Evolutionary conservation across 1,140 invertebrate genomes (phyloP).

Genomic region (Goniozus legneri): DNA sequence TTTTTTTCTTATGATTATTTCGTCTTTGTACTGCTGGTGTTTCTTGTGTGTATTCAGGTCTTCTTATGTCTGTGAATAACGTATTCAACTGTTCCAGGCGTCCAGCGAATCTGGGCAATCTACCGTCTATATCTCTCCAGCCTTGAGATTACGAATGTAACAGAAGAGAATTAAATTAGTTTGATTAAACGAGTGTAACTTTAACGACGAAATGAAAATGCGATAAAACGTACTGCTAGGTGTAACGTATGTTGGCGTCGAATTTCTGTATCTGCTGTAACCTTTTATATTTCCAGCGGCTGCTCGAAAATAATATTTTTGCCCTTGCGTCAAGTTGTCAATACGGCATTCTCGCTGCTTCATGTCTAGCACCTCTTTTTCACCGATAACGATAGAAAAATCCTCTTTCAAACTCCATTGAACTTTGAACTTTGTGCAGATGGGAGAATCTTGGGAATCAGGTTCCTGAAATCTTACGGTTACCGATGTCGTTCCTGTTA

Average conservation of each 20-base stretch:
- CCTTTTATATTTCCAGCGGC: slow-evolving; percentile 87
- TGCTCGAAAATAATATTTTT: slow-evolving; percentile 83
- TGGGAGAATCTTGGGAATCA: slow-evolving; percentile 63
- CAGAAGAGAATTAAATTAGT: too few species aligned
- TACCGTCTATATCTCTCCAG: slow-evolving; percentile 76
- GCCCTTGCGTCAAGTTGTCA: slow-evolving; percentile 69
- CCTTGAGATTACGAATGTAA: slow-evolving; percentile 49
- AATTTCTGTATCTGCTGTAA: slow-evolving; percentile 72
- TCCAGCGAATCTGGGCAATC: slow-evolving; percentile 65
- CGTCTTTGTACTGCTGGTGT: slow-evolving; percentile 59
- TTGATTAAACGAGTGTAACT: too few species aligned
- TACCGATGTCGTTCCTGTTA: slow-evolving; percentile 76
- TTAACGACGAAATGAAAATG: not conserved
- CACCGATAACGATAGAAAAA: slow-evolving; percentile 74
- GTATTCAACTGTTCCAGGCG: slow-evolving; percentile 70
- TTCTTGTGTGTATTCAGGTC: slow-evolving; percentile 61
- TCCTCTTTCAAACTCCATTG: slow-evolving; percentile 84
- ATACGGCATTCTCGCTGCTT: slow-evolving; percentile 58
- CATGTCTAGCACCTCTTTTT: slow-evolving; percentile 72
- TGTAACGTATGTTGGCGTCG: slow-evolving; percentile 76
- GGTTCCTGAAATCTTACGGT: slow-evolving; percentile 72
- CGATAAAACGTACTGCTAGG: slow-evolving; percentile 76
- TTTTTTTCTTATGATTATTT: slow-evolving; percentile 77
- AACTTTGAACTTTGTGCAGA: slow-evolving; percentile 88
- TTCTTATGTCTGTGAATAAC: slow-evolving; percentile 68